Evolutionary conservation across 1,140 invertebrate genomes (phyloP).

Genomic region (Sycophila sp.): DNA sequence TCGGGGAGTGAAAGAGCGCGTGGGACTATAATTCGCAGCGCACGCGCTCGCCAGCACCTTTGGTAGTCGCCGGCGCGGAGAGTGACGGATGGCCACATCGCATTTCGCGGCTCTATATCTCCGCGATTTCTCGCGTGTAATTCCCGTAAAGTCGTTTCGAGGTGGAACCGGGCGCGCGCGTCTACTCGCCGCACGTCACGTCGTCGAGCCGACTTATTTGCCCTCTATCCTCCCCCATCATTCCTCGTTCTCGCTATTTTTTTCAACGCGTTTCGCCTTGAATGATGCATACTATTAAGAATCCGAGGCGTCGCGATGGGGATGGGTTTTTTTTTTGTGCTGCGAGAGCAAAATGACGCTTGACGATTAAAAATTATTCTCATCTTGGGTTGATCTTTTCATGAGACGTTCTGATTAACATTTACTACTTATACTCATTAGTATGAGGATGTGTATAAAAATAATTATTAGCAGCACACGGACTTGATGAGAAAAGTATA

Average conservation of each 20-base stretch:
- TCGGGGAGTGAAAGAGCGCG: conserved; percentile 22
- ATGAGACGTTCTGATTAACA: too few relatives aligned
- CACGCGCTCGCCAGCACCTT: conserved; percentile 32
- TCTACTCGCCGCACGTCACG: conserved; percentile 36
- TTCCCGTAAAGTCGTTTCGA: conserved; percentile 66
- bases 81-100: conserved; percentile 66
- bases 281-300: neutral
- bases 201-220: conserved; percentile 1
- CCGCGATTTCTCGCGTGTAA: conserved; percentile 65
- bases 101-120: conserved; percentile 65
- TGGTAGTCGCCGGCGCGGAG: conserved; percentile 50
- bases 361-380: too few relatives aligned
- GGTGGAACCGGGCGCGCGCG: conserved; percentile 34
- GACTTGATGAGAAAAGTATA: too few relatives aligned
- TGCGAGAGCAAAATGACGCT: conserved; percentile 16
- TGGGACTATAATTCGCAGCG: conserved; percentile 31
- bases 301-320: conserved; percentile 5
- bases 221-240: neutral
- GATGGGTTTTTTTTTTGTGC: neutral
- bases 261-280: neutral
- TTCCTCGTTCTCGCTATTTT: neutral
- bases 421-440: too few relatives aligned
- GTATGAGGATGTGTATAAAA: too few relatives aligned
- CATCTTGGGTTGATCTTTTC: too few relatives aligned
- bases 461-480: too few relatives aligned